Percentiles rank a stretch among this genome's conserved stretches.
Conservation (phyloP, 1,140 invertebrate species). For the Monomorium pharaonis region DNA sequence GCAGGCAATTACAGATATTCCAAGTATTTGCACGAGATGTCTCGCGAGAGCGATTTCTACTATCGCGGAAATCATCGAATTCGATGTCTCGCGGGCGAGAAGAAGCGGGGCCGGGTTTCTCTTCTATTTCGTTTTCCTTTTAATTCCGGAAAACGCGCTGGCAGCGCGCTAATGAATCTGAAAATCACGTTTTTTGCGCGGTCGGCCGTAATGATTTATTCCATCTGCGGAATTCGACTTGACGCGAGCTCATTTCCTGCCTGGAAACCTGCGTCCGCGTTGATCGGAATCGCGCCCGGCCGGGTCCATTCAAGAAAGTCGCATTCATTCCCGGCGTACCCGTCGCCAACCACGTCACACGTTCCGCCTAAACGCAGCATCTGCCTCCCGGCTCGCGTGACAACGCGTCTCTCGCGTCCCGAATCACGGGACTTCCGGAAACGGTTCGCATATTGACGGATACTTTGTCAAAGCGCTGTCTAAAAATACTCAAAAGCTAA, state of each 20-base stretch:
- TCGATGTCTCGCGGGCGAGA: neutral
- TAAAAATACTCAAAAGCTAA: too few relatives aligned
- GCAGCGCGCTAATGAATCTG: slow-evolving; percentile 38
- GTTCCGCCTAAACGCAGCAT: neutral
- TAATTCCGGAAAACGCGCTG: neutral
- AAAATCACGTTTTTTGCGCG: slow-evolving; percentile 44
- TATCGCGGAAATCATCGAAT: neutral
- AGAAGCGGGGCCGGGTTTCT: neutral
- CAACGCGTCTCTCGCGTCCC: neutral
- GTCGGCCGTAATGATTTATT: slow-evolving; percentile 47
- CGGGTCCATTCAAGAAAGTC: slow-evolving; percentile 46
- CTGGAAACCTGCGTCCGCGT: slow-evolving; percentile 35
- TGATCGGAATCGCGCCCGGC: slow-evolving; percentile 21
- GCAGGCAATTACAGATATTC: neutral
- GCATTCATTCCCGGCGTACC: neutral
- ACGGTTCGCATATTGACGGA: neutral
- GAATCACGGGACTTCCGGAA: neutral
- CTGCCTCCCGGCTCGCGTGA: neutral
- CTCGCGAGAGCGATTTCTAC: neutral
- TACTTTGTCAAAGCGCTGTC: neutral
- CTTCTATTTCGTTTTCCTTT: neutral
- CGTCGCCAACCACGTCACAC: neutral
- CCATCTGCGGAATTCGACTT: slow-evolving; percentile 41
- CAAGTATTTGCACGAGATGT: neutral
- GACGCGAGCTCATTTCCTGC: slow-evolving; percentile 55